Percentiles rank a stretch among this genome's conserved stretches.
phyloP scores from a whole-genome alignment of 2,113 vertebrate genomes.

The Axis porcinus region DNA sequence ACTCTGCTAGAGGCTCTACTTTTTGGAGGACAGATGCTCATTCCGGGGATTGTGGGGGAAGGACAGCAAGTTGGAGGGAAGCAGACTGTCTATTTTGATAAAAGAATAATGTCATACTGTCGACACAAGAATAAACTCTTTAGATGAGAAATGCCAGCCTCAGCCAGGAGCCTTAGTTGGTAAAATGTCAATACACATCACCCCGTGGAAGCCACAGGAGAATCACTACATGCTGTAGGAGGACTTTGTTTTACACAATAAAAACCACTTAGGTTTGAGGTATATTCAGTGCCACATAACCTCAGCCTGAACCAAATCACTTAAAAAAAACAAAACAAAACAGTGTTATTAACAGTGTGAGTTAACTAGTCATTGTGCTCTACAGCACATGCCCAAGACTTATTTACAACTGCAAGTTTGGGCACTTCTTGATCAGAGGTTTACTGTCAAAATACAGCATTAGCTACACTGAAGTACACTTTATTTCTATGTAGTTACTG shows the following conservation, averaged over 20 bases:
- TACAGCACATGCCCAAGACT: not conserved
- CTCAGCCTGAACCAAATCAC: not conserved
- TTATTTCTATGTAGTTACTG: not conserved
- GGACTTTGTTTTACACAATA: not conserved
- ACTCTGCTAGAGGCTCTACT: not conserved
- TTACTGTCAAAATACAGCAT: not conserved
- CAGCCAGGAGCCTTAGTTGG: not conserved
- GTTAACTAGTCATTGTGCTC: not conserved
- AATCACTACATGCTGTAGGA: fast-evolving
- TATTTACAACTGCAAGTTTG: not conserved
- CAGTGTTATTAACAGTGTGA: not conserved
- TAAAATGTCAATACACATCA: fast-evolving
- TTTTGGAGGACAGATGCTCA: not conserved
- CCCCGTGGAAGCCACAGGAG: not conserved
- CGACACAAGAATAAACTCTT: not conserved
- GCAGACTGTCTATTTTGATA: not conserved
- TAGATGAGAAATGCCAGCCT: not conserved
- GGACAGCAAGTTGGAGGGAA: not conserved
- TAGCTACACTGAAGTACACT: not conserved
- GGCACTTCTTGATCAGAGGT: not conserved
- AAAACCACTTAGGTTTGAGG: not conserved
- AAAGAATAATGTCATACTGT: not conserved
- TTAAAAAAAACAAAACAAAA: not conserved
- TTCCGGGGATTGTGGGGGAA: not conserved
- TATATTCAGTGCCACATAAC: not conserved